A percentile compares a stretch with the other conserved stretches of the same genome.
Conservation (phyloP, 2,797 vertebrate species). For the Macropodus opercularis region DNA sequence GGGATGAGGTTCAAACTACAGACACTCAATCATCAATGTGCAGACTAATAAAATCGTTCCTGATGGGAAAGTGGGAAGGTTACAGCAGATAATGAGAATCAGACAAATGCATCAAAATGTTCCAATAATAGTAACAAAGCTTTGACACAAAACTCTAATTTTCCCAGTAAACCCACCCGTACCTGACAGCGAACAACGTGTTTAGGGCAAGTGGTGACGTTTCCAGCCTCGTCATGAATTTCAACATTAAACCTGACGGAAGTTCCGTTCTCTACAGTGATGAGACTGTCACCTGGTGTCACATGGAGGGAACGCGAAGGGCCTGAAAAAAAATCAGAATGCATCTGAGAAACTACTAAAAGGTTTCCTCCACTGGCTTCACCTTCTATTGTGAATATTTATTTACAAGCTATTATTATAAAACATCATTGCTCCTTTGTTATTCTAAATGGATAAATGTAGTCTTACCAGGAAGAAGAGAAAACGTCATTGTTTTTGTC, state of each 20-base stretch:
- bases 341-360: not conserved
- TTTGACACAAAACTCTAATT: too few species aligned
- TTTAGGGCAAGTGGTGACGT: slow-evolving; percentile 85
- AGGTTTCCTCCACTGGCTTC: not conserved
- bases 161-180: slow-evolving; percentile 18
- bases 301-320: slow-evolving; percentile 81
- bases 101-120: too few species aligned
- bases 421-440: not conserved
- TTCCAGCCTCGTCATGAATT: slow-evolving; percentile 88
- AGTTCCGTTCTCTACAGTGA: slow-evolving; percentile 87
- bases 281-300: slow-evolving; percentile 75
- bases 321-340: slow-evolving; percentile 74
- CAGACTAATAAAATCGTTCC: too few species aligned
- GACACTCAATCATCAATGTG: not conserved
- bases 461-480: slow-evolving; percentile 85
- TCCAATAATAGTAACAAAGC: too few species aligned
- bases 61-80: too few species aligned
- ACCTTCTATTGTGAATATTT: not conserved
- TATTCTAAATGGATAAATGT: not conserved
- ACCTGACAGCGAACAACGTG: slow-evolving; percentile 88
- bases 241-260: slow-evolving; percentile 83
- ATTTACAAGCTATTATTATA: not conserved
- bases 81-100: not conserved
- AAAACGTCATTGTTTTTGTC: slow-evolving; percentile 80
- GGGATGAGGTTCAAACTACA: not conserved